Base-by-base conservation (phyloP, 2,113 vertebrate genomes). In the Syngnathus typhle region DNA sequence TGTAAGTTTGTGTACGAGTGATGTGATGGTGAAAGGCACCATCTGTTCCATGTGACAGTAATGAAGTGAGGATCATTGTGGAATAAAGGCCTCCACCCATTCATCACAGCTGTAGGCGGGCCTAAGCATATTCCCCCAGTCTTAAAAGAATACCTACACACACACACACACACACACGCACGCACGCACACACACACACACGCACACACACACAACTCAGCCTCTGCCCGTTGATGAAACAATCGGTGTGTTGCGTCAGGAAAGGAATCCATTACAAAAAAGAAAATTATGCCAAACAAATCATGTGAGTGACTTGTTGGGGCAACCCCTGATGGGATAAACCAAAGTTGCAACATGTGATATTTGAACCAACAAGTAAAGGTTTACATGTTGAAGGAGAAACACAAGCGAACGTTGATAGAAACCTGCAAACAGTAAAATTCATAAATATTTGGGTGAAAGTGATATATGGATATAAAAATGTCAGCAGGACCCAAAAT, bases 1-100 rank as follows among this genome's bases (percentile, higher is more conserved):
- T 64, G 73, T 64, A 72, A 62, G 69, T 79, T 74, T 72, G 80
- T 74, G 81, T 84, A 81, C 54, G 65, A 79, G 85, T 76, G 80
- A 88, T 81, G 76, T 75, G 73, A 79, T 60, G 82, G 75, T 91
- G 91, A 92, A 92, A 92, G 85, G 88, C 86, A 86, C 91, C 91
- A 92, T 92, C 91, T 92, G 91, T 89, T 92, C 88, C 78, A 76
- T 86, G 88, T 90, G 90, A 91, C 90, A 90, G 89, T 91, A 91
- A 91, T 91, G 89, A 90, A 91, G 90, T 91, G 87, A 91, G 85
- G 86, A 87, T 79, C 80, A 91, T 91, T 91, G 90, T 88, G 79
- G 88, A 70, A 90, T 81, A 87, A 90, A 89, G 81, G 80, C 81
- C 81, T 81, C 82, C 82, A 84, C 85, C 85, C 83, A 90, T 91